These are phyloP conservation scores for Hyalella azteca DNA, from an alignment of 2,888 invertebrate species.

Conservation along the genomic window DNA sequence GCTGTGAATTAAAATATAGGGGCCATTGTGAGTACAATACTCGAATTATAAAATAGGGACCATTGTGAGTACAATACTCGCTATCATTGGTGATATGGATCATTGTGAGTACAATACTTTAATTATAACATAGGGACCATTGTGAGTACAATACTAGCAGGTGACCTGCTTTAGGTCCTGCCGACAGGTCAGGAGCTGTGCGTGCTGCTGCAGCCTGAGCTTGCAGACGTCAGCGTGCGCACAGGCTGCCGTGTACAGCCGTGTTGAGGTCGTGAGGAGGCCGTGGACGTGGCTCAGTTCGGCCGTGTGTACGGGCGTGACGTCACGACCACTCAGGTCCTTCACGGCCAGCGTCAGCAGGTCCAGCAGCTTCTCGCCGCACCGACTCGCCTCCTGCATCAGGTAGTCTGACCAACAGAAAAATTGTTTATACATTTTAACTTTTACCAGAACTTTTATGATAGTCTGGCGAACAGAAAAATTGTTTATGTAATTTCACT, in stretches of 20 bases:
- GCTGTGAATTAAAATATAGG: too few relatives aligned
- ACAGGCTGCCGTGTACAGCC: constrained; percentile 51
- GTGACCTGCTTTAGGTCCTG: constrained; percentile 74
- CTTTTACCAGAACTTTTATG: background rate
- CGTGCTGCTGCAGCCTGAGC: constrained; percentile 77
- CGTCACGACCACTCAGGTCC: constrained; percentile 75
- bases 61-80: too few relatives aligned
- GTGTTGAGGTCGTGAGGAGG: constrained; percentile 69
- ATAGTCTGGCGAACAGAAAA: background rate
- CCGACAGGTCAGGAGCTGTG: constrained; percentile 78
- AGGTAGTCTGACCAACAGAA: constrained; percentile 67
- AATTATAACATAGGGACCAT: too few relatives aligned
- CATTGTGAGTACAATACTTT: too few relatives aligned
- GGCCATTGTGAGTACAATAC: too few relatives aligned
- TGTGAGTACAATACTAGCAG: background rate
- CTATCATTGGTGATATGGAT: too few relatives aligned
- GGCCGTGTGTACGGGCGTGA: constrained; percentile 71
- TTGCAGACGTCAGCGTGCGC: constrained; percentile 74
- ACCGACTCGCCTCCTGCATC: constrained; percentile 73
- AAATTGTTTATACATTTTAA: background rate
- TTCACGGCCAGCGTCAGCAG: constrained; percentile 79
- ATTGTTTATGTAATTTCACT: background rate
- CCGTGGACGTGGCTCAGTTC: constrained; percentile 76
- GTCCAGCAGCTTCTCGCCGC: constrained; percentile 79
- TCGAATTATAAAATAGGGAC: too few relatives aligned